phyloP scores from a whole-genome alignment of 2,113 vertebrate species.

The Oncorhynchus keta region DNA sequence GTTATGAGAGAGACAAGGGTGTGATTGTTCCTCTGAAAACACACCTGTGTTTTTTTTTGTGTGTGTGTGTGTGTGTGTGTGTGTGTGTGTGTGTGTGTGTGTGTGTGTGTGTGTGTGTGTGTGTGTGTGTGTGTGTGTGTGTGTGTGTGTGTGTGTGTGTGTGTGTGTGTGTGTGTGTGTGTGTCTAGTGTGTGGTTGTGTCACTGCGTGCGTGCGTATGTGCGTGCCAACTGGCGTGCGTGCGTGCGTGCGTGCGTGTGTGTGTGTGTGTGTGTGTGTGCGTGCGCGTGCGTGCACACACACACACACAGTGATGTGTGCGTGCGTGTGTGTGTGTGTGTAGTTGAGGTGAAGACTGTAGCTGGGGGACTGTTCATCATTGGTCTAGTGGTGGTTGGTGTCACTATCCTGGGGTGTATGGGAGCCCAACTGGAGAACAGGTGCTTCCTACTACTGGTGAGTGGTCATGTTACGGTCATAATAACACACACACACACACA shows the following conservation, averaged over 20 bases:
- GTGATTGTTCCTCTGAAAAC: constrained; percentile 25
- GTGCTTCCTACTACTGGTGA: constrained; percentile 44
- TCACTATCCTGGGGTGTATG: constrained; percentile 42
- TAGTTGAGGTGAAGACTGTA: constrained; percentile 27
- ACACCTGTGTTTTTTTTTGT: not conserved
- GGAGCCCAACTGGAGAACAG: constrained; percentile 40
- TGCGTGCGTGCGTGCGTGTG: constrained; percentile 15
- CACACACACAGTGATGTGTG: no score
- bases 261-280: not conserved
- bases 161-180: not conserved
- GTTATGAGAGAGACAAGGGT: constrained; percentile 49
- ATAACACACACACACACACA: not conserved
- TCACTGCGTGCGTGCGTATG: constrained; percentile 11
- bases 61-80: constrained; percentile 8
- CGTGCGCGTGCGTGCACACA: no score
- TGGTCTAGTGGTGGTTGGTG: constrained; percentile 38
- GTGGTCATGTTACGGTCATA: not conserved
- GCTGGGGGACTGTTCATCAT: constrained; percentile 47
- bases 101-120: constrained; percentile 9
- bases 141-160: constrained; percentile 8
- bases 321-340: constrained; percentile 11
- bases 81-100: not conserved
- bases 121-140: constrained; percentile 5
- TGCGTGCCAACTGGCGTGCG: no score
- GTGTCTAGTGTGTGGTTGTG: not conserved